phyloP scores from a whole-genome alignment of 2,888 invertebrate genomes.

The Sinelater perroti region DNA sequence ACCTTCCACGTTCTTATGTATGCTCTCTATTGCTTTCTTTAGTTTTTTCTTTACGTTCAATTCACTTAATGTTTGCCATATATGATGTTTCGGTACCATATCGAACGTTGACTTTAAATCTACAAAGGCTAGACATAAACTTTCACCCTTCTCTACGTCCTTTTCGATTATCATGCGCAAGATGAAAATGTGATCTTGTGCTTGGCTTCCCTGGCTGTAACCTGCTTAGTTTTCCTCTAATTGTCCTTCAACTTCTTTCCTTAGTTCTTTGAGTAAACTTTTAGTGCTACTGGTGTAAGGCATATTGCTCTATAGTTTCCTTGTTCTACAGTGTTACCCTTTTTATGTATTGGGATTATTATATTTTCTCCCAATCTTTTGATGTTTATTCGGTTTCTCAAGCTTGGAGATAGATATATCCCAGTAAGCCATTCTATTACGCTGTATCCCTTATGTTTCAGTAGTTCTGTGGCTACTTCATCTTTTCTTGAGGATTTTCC shows the following conservation, averaged over 20 bases:
- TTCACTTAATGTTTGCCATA: background rate
- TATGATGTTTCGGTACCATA: background rate
- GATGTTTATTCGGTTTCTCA: background rate
- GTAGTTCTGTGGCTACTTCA: background rate
- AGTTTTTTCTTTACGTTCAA: background rate
- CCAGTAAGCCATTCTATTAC: conserved; percentile 1
- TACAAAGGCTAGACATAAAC: background rate
- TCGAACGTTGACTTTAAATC: background rate
- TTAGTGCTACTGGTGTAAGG: background rate
- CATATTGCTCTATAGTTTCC: conserved; percentile 1
- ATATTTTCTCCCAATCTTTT: background rate
- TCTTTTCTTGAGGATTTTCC: background rate
- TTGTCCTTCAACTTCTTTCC: background rate
- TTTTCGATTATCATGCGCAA: background rate
- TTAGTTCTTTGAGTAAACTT: background rate
- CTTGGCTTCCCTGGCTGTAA: background rate
- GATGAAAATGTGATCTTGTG: background rate
- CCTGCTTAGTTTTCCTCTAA: conserved; percentile 3
- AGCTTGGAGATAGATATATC: conserved; percentile 1
- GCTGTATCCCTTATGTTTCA: background rate
- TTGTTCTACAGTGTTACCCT: background rate
- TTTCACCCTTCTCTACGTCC: background rate
- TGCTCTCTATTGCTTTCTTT: background rate
- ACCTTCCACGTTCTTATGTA: background rate
- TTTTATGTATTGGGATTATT: conserved; percentile 3